Conservation (phyloP, 2,888 invertebrate species). For the Erynnis tages region DNA sequence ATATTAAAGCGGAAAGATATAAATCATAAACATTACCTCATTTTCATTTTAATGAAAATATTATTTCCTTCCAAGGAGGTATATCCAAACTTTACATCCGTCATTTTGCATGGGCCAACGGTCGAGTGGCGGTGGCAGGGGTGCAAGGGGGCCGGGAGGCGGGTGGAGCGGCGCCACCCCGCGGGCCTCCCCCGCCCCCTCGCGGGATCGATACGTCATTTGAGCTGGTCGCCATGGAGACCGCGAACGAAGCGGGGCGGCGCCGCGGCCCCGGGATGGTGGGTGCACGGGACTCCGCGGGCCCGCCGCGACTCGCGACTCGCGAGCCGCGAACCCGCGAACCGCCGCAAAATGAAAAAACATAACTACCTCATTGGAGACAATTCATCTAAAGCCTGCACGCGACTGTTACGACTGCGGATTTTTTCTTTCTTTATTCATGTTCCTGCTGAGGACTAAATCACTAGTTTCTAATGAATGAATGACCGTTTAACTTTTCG, state of each 20-base stretch:
- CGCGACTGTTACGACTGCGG: conserved; percentile 4
- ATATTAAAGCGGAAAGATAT: conserved; percentile 41
- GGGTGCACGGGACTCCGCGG: conserved; percentile 69
- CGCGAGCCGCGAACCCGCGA: conserved; percentile 32
- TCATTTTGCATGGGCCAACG: conserved; percentile 82
- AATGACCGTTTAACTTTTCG: too few species aligned
- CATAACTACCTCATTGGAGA: conserved; percentile 65
- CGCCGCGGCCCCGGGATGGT: conserved; percentile 72
- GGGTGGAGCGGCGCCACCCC: conserved; percentile 78
- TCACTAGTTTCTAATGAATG: too few species aligned
- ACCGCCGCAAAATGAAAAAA: conserved; percentile 61
- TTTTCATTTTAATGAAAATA: conserved; percentile 79
- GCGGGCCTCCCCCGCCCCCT: conserved; percentile 61
- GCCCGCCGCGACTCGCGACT: conserved; percentile 28
- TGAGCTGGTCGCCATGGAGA: conserved; percentile 82
- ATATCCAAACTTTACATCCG: conserved; percentile 81
- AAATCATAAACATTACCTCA: conserved; percentile 67
- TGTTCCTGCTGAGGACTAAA: neutral
- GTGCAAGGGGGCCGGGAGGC: conserved; percentile 64
- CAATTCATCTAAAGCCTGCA: conserved; percentile 41
- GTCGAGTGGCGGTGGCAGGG: conserved; percentile 73
- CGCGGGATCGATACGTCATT: conserved; percentile 82
- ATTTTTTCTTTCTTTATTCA: neutral
- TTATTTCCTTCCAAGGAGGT: conserved; percentile 78
- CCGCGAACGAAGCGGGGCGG: conserved; percentile 80